Evolutionary conservation across 1,140 invertebrate species (phyloP).

Genomic region (Druon quercuslanigerum): DNA sequence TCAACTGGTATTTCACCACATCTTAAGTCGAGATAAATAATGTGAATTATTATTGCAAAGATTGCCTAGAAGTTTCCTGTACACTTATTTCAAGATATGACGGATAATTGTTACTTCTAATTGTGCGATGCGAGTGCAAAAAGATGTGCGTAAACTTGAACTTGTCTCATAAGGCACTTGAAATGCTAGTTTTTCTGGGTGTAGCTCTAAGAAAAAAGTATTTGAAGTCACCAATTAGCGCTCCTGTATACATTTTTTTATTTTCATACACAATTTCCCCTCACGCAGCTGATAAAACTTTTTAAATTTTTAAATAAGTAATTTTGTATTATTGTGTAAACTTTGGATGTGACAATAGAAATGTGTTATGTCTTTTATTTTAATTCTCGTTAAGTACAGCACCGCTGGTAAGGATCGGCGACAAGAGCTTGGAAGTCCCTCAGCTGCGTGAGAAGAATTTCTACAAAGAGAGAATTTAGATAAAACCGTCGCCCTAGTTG

Average conservation of each 20-base stretch:
- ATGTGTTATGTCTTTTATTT: too few relatives aligned
- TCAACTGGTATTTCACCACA: background rate
- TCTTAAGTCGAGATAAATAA: background rate
- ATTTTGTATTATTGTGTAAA: too few relatives aligned
- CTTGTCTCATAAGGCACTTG: conserved; percentile 68
- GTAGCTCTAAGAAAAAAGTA: conserved; percentile 50
- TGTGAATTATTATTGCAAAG: conserved; percentile 24
- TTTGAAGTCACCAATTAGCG: background rate
- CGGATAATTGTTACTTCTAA: background rate
- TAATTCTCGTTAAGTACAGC: background rate
- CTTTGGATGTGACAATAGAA: too few relatives aligned
- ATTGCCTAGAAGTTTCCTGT: background rate
- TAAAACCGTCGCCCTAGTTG: too few relatives aligned
- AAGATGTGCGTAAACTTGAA: background rate
- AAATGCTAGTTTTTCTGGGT: conserved; percentile 63
- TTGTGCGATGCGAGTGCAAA: conserved; percentile 18
- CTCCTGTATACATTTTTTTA: too few relatives aligned
- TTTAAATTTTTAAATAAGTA: too few relatives aligned
- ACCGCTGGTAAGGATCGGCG: too few relatives aligned
- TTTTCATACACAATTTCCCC: too few relatives aligned
- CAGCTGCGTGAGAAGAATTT: too few relatives aligned
- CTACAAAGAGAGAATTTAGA: too few relatives aligned
- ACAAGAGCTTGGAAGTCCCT: too few relatives aligned
- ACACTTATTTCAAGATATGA: conserved; percentile 29
- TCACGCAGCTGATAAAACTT: too few relatives aligned